Conservation (phyloP, 2,113 vertebrate species). For the Naja naja region DNA sequence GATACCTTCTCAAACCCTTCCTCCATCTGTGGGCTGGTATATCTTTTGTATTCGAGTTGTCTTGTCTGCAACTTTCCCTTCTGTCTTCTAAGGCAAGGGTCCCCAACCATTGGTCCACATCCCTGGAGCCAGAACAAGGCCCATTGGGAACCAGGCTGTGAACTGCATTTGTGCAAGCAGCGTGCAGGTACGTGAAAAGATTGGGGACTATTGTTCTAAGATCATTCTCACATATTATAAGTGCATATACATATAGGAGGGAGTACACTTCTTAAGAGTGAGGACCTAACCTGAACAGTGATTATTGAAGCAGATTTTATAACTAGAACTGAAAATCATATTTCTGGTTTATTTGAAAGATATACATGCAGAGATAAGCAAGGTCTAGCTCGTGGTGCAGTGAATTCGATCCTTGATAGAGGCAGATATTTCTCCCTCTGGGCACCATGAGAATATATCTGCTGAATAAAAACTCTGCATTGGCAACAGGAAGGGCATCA, state of each 20-base stretch:
- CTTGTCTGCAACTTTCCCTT: not conserved
- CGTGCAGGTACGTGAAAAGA: not conserved
- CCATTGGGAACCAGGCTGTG: not conserved
- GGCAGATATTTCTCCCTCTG: too few relatives aligned
- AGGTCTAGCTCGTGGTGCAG: not conserved
- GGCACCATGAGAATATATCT: too few relatives aligned
- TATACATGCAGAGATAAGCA: not conserved
- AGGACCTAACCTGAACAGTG: not conserved
- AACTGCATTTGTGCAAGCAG: not conserved
- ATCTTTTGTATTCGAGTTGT: not conserved
- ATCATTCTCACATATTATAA: not conserved
- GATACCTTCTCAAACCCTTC: not conserved
- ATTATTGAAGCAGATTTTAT: not conserved
- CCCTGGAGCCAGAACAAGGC: not conserved
- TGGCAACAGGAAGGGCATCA: too few relatives aligned
- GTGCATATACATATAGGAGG: not conserved
- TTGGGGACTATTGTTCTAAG: not conserved
- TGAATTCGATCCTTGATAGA: too few relatives aligned
- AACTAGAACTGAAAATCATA: not conserved
- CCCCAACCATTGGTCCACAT: not conserved
- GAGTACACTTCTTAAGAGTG: not conserved
- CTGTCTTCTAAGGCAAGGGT: not conserved
- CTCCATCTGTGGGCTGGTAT: not conserved
- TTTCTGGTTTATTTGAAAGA: not conserved
- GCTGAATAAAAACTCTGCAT: too few relatives aligned